Percentiles rank a stretch among this genome's conserved stretches.
Evolutionary conservation across 2,113 vertebrate species (phyloP).

Genomic region (Probosciger aterrimus): DNA sequence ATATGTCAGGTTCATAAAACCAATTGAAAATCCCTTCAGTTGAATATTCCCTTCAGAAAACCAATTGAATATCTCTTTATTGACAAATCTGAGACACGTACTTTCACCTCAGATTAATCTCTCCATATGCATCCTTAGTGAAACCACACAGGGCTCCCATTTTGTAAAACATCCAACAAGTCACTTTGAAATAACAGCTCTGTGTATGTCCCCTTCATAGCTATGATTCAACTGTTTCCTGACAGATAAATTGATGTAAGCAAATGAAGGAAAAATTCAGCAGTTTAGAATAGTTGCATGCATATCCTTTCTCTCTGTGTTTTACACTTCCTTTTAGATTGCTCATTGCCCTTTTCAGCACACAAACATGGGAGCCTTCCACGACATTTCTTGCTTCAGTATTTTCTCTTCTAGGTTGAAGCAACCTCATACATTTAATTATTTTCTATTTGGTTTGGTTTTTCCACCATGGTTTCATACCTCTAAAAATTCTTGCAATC

Average conservation of each 20-base stretch:
- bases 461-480: rapidly evolving
- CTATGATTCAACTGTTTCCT: background rate
- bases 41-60: background rate
- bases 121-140: background rate
- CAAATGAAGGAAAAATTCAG: background rate
- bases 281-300: background rate
- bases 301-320: background rate
- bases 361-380: background rate
- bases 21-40: background rate
- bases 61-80: background rate
- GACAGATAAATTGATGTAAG: conserved; percentile 6
- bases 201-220: background rate
- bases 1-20: background rate
- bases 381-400: background rate
- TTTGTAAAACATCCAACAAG: conserved; percentile 27
- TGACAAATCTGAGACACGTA: background rate
- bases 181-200: background rate
- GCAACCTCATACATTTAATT: background rate
- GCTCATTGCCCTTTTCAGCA: background rate
- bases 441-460: background rate
- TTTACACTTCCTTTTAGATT: background rate
- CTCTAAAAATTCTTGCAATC: background rate
- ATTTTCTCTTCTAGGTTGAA: background rate
- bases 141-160: background rate
- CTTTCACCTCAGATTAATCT: background rate